These are phyloP conservation scores for Phrynocephalus versicolor DNA, from an alignment of 2,113 vertebrate genomes.

Conservation along the genomic window DNA sequence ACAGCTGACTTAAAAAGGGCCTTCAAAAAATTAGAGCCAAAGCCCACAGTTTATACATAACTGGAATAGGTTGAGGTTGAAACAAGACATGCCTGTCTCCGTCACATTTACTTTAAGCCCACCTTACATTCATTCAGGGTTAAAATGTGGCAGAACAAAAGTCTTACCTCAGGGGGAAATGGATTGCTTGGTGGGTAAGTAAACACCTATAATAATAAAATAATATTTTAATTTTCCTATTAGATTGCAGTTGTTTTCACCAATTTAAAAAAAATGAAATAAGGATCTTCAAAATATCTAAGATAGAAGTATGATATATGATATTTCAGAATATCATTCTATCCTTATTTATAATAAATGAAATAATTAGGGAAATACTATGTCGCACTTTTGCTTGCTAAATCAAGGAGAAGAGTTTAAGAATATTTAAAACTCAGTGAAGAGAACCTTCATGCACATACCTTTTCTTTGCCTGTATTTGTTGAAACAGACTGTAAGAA, in stretches of 20 bases:
- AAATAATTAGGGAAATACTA: not conserved
- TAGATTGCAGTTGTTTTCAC: not conserved
- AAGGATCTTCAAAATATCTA: not conserved
- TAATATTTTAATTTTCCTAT: not conserved
- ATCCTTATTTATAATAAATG: not conserved
- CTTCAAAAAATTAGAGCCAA: not conserved
- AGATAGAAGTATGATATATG: not conserved
- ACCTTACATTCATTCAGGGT: not conserved
- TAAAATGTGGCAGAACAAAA: not conserved
- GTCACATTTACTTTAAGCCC: not conserved
- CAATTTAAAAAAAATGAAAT: not conserved
- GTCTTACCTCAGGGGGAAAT: slow-evolving; percentile 15
- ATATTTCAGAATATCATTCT: not conserved
- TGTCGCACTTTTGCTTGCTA: not conserved
- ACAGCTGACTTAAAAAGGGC: no score
- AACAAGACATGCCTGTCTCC: not conserved
- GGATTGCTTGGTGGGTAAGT: slow-evolving; percentile 5
- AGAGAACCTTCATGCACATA: not conserved
- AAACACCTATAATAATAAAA: not conserved
- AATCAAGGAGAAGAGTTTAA: not conserved
- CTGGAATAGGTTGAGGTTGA: not conserved
- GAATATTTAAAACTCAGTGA: not conserved
- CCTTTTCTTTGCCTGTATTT: not conserved
- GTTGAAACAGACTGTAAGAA: slow-evolving; percentile 7
- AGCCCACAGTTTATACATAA: not conserved